Evolutionary conservation across 2,888 invertebrate species (phyloP).

Genomic region (Drosophila lutescens): DNA sequence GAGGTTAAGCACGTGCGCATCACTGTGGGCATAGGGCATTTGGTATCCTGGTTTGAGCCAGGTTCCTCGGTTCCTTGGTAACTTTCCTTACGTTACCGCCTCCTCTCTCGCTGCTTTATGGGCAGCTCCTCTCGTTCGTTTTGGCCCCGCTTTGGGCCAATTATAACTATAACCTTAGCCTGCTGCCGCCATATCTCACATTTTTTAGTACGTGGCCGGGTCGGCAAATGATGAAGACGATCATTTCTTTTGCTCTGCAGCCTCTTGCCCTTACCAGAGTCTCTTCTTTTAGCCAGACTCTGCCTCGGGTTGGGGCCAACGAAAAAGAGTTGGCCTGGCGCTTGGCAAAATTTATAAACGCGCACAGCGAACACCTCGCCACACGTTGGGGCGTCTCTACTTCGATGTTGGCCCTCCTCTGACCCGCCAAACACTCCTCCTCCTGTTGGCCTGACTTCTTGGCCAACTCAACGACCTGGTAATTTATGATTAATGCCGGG

Average conservation of each 20-base stretch:
- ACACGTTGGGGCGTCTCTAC: slow-evolving; percentile 76
- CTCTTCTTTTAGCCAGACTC: slow-evolving; percentile 15
- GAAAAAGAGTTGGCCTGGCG: slow-evolving; percentile 71
- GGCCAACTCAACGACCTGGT: slow-evolving; percentile 80
- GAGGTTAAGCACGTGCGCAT: slow-evolving; percentile 77
- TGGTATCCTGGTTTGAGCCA: slow-evolving; percentile 3
- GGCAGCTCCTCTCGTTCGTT: slow-evolving; percentile 56
- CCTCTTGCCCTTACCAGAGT: not conserved
- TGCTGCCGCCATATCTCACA: slow-evolving; percentile 75
- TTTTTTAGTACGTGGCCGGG: slow-evolving; percentile 71
- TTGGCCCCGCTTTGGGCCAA: slow-evolving; percentile 73
- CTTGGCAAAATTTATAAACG: slow-evolving; percentile 82
- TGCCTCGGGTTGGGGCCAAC: slow-evolving; percentile 61
- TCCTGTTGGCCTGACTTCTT: slow-evolving; percentile 4
- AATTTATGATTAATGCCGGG: slow-evolving; percentile 82
- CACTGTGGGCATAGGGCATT: slow-evolving; percentile 55
- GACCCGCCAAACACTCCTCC: not conserved
- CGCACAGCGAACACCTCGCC: slow-evolving; percentile 78
- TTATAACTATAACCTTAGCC: slow-evolving; percentile 82
- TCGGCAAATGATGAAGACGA: slow-evolving; percentile 79
- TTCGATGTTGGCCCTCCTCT: slow-evolving; percentile 11
- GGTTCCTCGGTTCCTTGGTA: not conserved
- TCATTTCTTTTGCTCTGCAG: slow-evolving; percentile 55
- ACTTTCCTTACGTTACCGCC: slow-evolving; percentile 1
- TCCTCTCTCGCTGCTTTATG: slow-evolving; percentile 48